Conservation (phyloP, 2,113 vertebrate species). For the Aplodontia rufa region DNA sequence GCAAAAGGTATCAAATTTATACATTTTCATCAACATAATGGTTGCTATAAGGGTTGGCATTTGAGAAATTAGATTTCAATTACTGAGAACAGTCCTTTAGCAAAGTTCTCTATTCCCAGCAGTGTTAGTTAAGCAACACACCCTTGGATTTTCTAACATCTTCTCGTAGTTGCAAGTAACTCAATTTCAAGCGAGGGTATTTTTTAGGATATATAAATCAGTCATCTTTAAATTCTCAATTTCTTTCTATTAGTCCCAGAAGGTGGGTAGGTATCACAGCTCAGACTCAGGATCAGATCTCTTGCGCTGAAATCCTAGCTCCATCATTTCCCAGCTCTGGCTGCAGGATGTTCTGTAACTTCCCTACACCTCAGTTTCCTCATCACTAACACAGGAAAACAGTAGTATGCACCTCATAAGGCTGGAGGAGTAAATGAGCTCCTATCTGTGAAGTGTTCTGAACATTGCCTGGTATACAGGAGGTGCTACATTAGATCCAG, state of each 20-base stretch:
- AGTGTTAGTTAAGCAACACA: neutral
- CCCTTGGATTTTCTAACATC: neutral
- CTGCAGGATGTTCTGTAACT: neutral
- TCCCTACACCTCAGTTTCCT: neutral
- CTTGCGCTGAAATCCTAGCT: neutral
- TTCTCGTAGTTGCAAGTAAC: neutral
- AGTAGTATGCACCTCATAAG: fast-evolving
- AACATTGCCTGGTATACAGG: neutral
- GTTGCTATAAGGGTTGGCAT: neutral
- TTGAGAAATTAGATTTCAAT: neutral
- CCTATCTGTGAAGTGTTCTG: fast-evolving
- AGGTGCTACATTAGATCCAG: neutral
- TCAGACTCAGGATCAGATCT: neutral
- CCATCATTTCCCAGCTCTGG: neutral
- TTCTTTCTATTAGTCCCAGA: neutral
- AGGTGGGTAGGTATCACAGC: neutral
- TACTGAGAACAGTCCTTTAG: neutral
- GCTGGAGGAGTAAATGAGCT: neutral
- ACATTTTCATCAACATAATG: neutral
- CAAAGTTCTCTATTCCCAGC: neutral
- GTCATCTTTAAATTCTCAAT: neutral
- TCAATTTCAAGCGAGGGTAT: neutral
- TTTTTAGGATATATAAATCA: neutral
- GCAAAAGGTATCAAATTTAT: neutral
- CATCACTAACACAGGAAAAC: neutral